Evolutionary conservation across 1,140 invertebrate species (phyloP).

Genomic region (Drosophila gunungcola): DNA sequence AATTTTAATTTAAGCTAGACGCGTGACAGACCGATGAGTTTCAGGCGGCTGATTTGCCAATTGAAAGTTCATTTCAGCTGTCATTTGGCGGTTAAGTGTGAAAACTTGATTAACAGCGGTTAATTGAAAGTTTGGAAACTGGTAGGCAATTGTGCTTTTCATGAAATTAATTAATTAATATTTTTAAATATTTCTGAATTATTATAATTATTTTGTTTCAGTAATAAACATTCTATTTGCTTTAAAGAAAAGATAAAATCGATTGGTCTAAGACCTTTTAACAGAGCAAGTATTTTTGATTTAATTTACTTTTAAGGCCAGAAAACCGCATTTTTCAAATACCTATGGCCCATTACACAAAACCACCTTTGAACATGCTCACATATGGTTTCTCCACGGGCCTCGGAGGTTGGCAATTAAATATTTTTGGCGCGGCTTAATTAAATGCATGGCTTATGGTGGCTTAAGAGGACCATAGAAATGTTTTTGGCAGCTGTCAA

Average conservation of each 20-base stretch:
- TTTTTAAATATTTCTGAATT: too few relatives aligned
- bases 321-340: background rate
- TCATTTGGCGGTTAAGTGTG: conserved; percentile 43
- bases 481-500: conserved; percentile 64
- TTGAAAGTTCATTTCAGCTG: conserved; percentile 38
- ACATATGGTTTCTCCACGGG: conserved; percentile 12
- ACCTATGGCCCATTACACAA: background rate
- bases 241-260: background rate
- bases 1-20: conserved; percentile 32
- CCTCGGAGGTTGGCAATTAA: conserved; percentile 25
- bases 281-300: too few relatives aligned
- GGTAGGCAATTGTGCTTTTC: conserved; percentile 9
- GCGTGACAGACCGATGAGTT: conserved; percentile 11
- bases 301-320: too few relatives aligned
- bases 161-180: background rate
- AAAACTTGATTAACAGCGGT: conserved; percentile 53
- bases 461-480: conserved; percentile 30
- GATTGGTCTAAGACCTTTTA: too few relatives aligned
- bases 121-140: conserved; percentile 50
- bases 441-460: conserved; percentile 54
- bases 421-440: conserved; percentile 37
- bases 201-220: too few relatives aligned
- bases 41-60: conserved; percentile 29
- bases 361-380: conserved; percentile 1
- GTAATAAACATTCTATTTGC: background rate